Base-by-base conservation (phyloP, 2,888 invertebrate species). In the Phyllotreta striolata region DNA sequence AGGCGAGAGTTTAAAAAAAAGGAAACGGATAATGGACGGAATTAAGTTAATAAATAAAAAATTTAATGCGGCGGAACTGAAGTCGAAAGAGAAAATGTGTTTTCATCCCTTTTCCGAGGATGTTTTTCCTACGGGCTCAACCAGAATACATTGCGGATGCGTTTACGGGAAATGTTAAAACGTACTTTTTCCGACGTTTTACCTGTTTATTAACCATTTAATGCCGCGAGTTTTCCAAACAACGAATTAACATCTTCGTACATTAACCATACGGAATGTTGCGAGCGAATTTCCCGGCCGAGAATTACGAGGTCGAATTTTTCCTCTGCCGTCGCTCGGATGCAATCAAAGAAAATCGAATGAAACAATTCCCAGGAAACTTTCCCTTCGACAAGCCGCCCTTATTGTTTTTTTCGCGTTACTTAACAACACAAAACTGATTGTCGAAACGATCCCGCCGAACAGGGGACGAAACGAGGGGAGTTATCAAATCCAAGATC, bases 31-130 rank as follows among this genome's bases (percentile, higher is more conserved):
- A 52, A 52, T 52, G 52, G 52, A 39, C 14, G 8, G 13, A 52
- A 52, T 52, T 52, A 38, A 52, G 52, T 52, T 52, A 52, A 52
- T 52, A 52, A 52, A 52, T 52, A 52, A 52, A 52, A 52, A 52
- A 52, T 52, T 52, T 52, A 52, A 52, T 52, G 52, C 52, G 37
- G 52, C 35, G 39, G 52, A 52, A 12, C 39, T 14, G 8, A 39
- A 39, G 52, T 12, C 39, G 52, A 52, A 52, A 52, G 38, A 38
- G 52, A 52, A 52, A 52, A 52, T 52, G 13, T 38, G 52, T 52
- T 52, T 52, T 52, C 37, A 35, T 51, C 37, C 51, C 37, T 51
- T 51, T 10, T 12, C 9, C 35, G 38, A 10, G 52, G 38, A 38
- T 38, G 38, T 52, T 52, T 52, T 52, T 52, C 38, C 37, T 14